These are phyloP conservation scores for Anolis carolinensis DNA, from an alignment of 2,113 vertebrate genomes.

Conservation along the genomic window DNA sequence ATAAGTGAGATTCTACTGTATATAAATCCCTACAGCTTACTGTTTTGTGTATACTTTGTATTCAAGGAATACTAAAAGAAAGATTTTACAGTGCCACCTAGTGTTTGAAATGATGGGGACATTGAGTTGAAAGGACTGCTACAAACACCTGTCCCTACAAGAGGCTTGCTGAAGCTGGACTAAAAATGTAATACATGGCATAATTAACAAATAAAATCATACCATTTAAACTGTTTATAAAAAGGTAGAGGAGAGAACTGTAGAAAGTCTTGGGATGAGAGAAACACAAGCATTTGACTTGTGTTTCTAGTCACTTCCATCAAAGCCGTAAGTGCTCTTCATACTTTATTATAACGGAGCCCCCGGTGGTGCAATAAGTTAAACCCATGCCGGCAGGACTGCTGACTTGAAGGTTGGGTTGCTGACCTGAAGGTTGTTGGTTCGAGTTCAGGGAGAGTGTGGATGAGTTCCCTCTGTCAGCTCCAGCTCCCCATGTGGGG, in stretches of 20 bases:
- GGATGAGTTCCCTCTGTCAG: no score
- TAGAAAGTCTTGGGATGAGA: not conserved
- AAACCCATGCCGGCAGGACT: no score
- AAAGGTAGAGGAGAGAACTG: not conserved
- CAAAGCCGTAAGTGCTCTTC: not conserved
- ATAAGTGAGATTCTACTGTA: no score
- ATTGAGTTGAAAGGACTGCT: not conserved
- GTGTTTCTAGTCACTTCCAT: not conserved
- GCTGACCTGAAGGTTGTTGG: no score
- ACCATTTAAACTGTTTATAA: not conserved
- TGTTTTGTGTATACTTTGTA: not conserved
- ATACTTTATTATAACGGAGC: not conserved
- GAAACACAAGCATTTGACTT: not conserved
- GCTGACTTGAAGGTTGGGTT: no score
- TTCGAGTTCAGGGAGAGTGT: no score
- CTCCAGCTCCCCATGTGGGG: no score
- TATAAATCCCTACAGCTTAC: no score
- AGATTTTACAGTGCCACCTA: conserved; percentile 10
- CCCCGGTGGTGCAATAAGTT: no score
- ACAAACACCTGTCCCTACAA: no score
- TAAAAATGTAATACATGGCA: not conserved
- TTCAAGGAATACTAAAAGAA: not conserved
- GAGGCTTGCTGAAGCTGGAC: no score
- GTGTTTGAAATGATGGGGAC: not conserved
- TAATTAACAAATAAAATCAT: not conserved